Percentiles rank a stretch among this genome's conserved stretches.
Evolutionary conservation across 2,888 invertebrate genomes (phyloP).

Genomic region (Callyntrura sp.): DNA sequence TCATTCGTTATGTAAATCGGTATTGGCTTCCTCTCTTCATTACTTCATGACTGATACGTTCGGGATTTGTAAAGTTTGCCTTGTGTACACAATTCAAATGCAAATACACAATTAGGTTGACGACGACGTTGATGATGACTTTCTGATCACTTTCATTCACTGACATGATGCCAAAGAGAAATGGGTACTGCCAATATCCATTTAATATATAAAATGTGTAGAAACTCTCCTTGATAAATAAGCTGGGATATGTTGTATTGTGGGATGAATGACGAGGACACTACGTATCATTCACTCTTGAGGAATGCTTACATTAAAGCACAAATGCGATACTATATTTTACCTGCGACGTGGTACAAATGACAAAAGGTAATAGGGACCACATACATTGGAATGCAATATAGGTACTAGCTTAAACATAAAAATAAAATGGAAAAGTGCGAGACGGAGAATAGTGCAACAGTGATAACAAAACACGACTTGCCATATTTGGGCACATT

Average conservation of each 20-base stretch:
- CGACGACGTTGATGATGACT: constrained; percentile 40
- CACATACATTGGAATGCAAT: neutral
- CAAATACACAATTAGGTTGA: constrained; percentile 14
- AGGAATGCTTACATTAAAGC: constrained; percentile 27
- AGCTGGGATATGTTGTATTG: neutral
- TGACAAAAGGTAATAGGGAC: constrained; percentile 44
- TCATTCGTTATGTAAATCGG: constrained; percentile 6
- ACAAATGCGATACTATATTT: neutral
- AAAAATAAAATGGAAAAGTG: neutral
- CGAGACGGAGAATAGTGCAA: constrained; percentile 30
- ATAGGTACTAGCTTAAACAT: neutral
- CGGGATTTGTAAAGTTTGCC: constrained; percentile 55
- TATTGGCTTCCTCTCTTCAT: constrained; percentile 42
- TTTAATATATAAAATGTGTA: neutral
- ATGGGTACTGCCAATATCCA: neutral
- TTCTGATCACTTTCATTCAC: constrained; percentile 70
- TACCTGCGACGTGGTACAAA: constrained; percentile 48
- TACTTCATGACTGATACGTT: constrained; percentile 47
- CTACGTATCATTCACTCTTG: constrained; percentile 21
- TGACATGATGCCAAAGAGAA: constrained; percentile 41
- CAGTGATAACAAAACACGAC: constrained; percentile 55
- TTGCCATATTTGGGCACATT: constrained; percentile 72
- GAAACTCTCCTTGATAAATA: constrained; percentile 65
- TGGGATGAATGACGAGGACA: constrained; percentile 42
- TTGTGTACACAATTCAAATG: constrained; percentile 39